These are phyloP conservation scores for Dasysyrphus albostriatus DNA, from an alignment of 2,888 invertebrate genomes.

Conservation along the genomic window DNA sequence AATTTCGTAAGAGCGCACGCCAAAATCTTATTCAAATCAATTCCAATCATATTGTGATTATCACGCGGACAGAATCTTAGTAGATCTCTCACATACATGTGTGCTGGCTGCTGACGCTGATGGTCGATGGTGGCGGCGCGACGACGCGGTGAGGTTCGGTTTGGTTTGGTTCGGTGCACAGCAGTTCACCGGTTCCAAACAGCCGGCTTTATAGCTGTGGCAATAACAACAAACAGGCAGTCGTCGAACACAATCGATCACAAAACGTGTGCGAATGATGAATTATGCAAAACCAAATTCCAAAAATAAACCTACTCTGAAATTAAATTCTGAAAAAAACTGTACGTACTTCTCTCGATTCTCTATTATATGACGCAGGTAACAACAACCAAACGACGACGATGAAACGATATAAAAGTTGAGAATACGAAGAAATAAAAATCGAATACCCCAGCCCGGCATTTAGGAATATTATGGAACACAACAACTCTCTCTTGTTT, in stretches of 20 bases:
- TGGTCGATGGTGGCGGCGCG: too few species aligned
- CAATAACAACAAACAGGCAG: conserved; percentile 1
- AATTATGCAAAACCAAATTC: conserved; percentile 68
- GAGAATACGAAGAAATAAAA: conserved; percentile 22
- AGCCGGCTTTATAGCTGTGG: conserved; percentile 15
- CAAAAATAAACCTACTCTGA: conserved; percentile 59
- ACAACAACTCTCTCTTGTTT: not conserved
- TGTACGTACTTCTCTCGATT: conserved; percentile 1
- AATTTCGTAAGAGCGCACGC: conserved; percentile 53
- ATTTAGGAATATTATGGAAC: not conserved
- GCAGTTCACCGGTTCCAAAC: not conserved
- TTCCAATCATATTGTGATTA: conserved; percentile 42
- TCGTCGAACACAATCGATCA: conserved; percentile 58
- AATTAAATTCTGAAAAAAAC: conserved; percentile 30
- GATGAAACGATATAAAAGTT: conserved; percentile 1
- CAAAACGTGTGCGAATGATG: conserved; percentile 65
- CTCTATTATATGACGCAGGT: conserved; percentile 60
- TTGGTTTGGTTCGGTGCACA: not conserved
- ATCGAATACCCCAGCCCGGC: not conserved
- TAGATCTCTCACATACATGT: conserved; percentile 40
- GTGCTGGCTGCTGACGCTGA: not conserved
- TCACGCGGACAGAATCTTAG: conserved; percentile 53
- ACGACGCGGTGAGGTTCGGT: not conserved
- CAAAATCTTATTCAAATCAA: conserved; percentile 71
- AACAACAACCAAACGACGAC: conserved; percentile 14